phyloP scores from a whole-genome alignment of 2,113 vertebrate genomes.

The Caretta caretta region DNA sequence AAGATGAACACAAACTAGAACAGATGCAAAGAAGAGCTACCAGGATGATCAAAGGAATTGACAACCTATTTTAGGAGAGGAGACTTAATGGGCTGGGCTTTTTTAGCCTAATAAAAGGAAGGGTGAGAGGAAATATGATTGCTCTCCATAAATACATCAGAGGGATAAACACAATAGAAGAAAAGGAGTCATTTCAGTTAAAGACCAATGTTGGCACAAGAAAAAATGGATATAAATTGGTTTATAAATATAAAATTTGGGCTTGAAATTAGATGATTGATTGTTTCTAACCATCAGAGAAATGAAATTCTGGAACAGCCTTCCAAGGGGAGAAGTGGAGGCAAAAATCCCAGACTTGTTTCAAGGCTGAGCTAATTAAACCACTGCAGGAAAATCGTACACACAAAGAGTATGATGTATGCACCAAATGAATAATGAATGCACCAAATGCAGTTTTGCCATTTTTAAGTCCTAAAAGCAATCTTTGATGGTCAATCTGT shows the following conservation, averaged over 20 bases:
- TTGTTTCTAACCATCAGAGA: no score
- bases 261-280: no score
- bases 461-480: not conserved
- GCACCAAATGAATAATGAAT: not conserved
- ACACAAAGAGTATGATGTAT: not conserved
- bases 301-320: not conserved
- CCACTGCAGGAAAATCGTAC: not conserved
- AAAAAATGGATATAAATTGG: no score
- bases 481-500: not conserved
- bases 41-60: not conserved
- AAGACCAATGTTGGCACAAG: no score
- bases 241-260: no score
- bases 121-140: no score
- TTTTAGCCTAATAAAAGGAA: no score
- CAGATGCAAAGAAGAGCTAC: not conserved
- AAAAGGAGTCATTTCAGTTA: no score
- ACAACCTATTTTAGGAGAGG: not conserved
- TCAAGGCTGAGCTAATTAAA: not conserved
- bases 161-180: no score
- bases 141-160: no score
- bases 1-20: not conserved
- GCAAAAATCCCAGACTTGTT: not conserved
- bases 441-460: not conserved
- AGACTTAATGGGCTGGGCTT: not conserved
- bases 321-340: not conserved